Conservation (phyloP, 2,113 vertebrate genomes). For the Leucosticte australis region DNA sequence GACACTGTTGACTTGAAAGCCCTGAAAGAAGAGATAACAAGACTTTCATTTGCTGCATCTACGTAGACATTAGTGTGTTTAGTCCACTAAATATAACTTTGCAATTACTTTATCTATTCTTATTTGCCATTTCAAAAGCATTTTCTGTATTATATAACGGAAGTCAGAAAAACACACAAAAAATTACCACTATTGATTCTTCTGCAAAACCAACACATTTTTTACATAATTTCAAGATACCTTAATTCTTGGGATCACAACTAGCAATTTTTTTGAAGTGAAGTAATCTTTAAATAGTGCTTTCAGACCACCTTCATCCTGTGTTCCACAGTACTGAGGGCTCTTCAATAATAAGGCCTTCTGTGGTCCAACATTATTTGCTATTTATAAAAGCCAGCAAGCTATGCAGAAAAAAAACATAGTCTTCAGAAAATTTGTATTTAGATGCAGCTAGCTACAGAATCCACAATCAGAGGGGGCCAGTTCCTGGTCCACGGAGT, state of each 20-base stretch:
- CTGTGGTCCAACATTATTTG: not conserved
- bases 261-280: not conserved
- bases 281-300: not conserved
- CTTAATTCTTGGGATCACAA: not conserved
- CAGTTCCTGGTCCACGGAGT: not conserved
- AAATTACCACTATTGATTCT: not conserved
- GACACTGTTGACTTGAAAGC: not conserved
- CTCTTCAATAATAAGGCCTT: not conserved
- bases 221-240: not conserved
- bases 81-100: not conserved
- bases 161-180: not conserved
- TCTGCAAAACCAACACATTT: not conserved
- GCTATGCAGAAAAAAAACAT: not conserved
- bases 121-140: not conserved
- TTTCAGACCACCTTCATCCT: not conserved
- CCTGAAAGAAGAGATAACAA: not conserved
- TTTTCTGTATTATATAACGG: not conserved
- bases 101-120: not conserved
- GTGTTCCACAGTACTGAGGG: not conserved
- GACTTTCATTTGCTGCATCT: not conserved
- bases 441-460: not conserved
- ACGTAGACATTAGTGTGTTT: fast-evolving
- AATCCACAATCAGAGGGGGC: not conserved
- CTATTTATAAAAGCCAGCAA: not conserved
- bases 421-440: not conserved